These are phyloP conservation scores for Pantelozetes paolii DNA, from an alignment of 2,888 invertebrate species.

Conservation along the genomic window DNA sequence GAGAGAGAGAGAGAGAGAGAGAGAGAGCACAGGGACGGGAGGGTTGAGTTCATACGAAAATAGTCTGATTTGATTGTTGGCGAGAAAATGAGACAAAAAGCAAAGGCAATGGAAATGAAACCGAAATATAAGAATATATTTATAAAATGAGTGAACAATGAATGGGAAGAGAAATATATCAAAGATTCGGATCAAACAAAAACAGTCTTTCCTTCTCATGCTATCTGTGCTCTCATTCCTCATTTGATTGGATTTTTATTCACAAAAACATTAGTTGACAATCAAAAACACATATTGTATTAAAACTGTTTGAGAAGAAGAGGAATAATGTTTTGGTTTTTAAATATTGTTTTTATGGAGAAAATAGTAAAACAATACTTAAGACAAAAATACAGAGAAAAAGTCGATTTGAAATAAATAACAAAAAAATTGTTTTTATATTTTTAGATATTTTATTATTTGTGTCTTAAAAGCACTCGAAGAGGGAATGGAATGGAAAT, in stretches of 20 bases:
- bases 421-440: neutral
- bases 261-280: neutral
- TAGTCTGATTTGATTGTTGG: no score
- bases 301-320: neutral
- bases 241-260: slow-evolving; percentile 8
- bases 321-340: neutral
- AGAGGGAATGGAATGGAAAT: slow-evolving; percentile 21
- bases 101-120: neutral
- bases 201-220: neutral
- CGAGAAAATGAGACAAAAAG: neutral
- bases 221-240: neutral
- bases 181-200: neutral
- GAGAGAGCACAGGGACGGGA: no score
- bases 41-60: no score
- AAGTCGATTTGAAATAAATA: slow-evolving; percentile 17
- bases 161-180: slow-evolving; percentile 4
- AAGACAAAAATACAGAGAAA: neutral
- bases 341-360: slow-evolving; percentile 1
- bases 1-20: no score
- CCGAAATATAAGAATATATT: neutral
- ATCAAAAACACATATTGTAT: neutral
- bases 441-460: neutral
- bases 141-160: neutral
- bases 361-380: neutral
- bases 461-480: neutral